Conservation (phyloP, 2,113 vertebrate species). For the Calypte anna region DNA sequence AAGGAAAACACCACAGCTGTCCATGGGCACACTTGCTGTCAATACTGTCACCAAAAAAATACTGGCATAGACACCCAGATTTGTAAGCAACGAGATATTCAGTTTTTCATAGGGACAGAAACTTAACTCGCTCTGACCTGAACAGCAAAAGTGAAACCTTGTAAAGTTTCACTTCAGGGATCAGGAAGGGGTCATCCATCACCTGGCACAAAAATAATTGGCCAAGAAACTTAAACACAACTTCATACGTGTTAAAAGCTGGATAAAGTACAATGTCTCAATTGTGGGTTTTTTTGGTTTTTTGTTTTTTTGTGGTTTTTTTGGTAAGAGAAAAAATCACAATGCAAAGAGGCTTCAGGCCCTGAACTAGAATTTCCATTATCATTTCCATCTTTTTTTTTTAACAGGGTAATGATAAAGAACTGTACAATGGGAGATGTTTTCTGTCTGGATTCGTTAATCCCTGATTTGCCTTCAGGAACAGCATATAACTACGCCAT, state of each 20-base stretch:
- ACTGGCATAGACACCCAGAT: not conserved
- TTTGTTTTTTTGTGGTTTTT: not conserved
- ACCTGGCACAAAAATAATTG: not conserved
- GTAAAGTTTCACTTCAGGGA: not conserved
- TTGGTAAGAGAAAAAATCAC: not conserved
- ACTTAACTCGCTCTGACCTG: not conserved
- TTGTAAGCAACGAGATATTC: not conserved
- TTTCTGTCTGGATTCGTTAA: not conserved
- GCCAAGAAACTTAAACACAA: not conserved
- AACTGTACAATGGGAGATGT: not conserved
- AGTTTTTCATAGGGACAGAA: not conserved
- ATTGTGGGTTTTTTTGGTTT: no score
- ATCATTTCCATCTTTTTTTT: not conserved
- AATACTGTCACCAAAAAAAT: not conserved
- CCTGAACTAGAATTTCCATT: not conserved
- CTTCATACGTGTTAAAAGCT: not conserved
- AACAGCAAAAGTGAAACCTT: not conserved
- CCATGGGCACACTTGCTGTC: not conserved
- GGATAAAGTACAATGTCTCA: not conserved
- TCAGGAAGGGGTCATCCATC: not conserved
- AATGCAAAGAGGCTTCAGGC: not conserved
- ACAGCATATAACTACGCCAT: not conserved
- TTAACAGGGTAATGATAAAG: not conserved
- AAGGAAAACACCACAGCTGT: not conserved
- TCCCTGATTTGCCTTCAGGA: not conserved